These are phyloP conservation scores for Dendrocopos noguchii DNA, from an alignment of 2,113 vertebrate species.

Conservation along the genomic window DNA sequence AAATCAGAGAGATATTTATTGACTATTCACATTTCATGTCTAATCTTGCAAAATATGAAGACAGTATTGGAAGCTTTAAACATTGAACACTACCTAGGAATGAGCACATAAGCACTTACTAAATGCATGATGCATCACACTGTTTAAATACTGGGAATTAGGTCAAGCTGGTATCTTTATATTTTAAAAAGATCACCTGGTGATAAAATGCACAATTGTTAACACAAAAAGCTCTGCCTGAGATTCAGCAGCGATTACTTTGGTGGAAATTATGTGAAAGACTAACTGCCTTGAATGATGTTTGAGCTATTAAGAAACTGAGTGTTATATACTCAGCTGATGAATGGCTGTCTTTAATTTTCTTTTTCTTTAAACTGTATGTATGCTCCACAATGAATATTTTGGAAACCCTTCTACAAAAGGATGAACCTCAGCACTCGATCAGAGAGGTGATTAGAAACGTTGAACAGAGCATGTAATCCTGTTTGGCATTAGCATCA, in stretches of 20 bases:
- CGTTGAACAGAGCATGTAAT: not conserved
- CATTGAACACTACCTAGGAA: not conserved
- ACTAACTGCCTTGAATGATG: not conserved
- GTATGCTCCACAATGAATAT: not conserved
- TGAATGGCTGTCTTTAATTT: not conserved
- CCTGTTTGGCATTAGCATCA: rapidly evolving
- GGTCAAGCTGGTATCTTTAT: not conserved
- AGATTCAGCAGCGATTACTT: not conserved
- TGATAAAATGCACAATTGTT: not conserved
- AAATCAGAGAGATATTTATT: not conserved
- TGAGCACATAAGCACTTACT: not conserved
- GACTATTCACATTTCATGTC: not conserved
- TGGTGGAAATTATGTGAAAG: not conserved
- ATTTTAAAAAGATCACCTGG: not conserved
- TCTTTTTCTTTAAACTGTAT: not conserved
- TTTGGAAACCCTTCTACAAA: not conserved
- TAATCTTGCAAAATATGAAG: not conserved
- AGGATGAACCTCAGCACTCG: not conserved
- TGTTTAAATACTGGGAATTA: not conserved
- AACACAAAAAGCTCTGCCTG: not conserved
- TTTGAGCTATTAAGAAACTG: not conserved
- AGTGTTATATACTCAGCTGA: not conserved
- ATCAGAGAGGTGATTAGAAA: not conserved
- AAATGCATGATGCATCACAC: not conserved
- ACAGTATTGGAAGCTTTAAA: not conserved